phyloP scores from a whole-genome alignment of 2,888 invertebrate genomes.

The Orthosia cruda region DNA sequence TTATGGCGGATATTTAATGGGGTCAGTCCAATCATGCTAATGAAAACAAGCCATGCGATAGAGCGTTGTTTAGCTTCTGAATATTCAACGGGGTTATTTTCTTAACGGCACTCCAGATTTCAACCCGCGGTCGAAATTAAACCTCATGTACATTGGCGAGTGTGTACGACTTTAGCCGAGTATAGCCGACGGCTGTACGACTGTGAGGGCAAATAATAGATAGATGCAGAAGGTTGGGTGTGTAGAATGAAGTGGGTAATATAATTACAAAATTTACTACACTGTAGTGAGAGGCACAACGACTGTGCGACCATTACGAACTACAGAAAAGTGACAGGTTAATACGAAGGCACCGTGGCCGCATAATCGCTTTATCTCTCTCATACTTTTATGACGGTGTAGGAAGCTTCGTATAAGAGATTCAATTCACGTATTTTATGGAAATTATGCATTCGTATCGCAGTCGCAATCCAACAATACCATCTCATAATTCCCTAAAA shows the following conservation, averaged over 20 bases:
- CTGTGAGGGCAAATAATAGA: slow-evolving; percentile 7
- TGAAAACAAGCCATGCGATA: slow-evolving; percentile 90
- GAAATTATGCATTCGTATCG: too few relatives aligned
- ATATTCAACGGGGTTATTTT: slow-evolving; percentile 89
- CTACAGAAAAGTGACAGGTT: too few relatives aligned
- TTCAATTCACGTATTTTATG: too few relatives aligned
- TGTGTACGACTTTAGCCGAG: slow-evolving; percentile 47
- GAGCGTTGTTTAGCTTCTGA: slow-evolving; percentile 83
- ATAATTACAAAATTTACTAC: too few relatives aligned
- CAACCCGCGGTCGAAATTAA: slow-evolving; percentile 80
- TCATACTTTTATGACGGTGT: too few relatives aligned
- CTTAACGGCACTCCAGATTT: slow-evolving; percentile 87
- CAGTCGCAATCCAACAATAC: too few relatives aligned
- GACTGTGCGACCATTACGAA: too few relatives aligned
- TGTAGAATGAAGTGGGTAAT: not conserved
- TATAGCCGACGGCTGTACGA: slow-evolving; percentile 20
- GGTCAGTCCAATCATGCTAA: slow-evolving; percentile 90
- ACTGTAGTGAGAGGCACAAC: too few relatives aligned
- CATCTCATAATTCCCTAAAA: too few relatives aligned
- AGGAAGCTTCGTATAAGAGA: too few relatives aligned
- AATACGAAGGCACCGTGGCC: too few relatives aligned
- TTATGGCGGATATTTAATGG: slow-evolving; percentile 80
- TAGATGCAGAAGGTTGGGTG: slow-evolving; percentile 1
- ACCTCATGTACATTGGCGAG: slow-evolving; percentile 72
- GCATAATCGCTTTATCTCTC: too few relatives aligned